Evolutionary conservation across 1,140 invertebrate genomes (phyloP), one percentile per base, ranked within the genome.

Genomic region (Phenacoccus solenopsis): DNA sequence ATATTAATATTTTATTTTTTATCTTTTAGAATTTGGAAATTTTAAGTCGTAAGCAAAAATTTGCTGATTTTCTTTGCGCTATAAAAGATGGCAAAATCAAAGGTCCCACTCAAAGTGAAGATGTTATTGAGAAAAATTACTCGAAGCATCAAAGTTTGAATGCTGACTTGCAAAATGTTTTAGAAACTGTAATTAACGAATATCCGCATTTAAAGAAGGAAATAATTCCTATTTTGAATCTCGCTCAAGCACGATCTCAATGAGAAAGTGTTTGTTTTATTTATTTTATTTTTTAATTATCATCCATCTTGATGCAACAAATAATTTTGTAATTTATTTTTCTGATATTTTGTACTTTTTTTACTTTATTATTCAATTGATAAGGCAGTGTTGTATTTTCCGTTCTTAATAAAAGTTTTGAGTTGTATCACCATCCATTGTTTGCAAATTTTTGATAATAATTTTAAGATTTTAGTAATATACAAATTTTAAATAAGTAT

Each of bases 21-120:
- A 38, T 25, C 16, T 64, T 64, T 64, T 64, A 64, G 59, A 64
- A 64, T 64, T 16, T 64, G 16, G 59, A 64, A 64, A 24, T 25
- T 4, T 64, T 64, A 16, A 20, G 22, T 24, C 3, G 3, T 64
- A 64, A 64, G 16, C 59, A 64, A 64, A 64, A 64, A 27, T 25
- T 64, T 20, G 59, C 59, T 1, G 59, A 64, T 27, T 64, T 64
- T 24, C 59, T 64, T 4, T 64, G 12, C 9, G 12, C 21, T 10
- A 20, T 64, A 10, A 24, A 64, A 64, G 25, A 7, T 64, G 59
- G 25, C 4, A 64, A 64, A 25, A 25, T 27, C 4, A 64, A 64
- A 64, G 25, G 22, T 4, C 13, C 25, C 25, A 25, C 10, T 64
- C 21, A 24, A 20, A 64, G 3, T 16, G 59, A 64, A 25, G 25